Conservation (phyloP, 1,140 invertebrate species). For the Bicyclus anynana region DNA sequence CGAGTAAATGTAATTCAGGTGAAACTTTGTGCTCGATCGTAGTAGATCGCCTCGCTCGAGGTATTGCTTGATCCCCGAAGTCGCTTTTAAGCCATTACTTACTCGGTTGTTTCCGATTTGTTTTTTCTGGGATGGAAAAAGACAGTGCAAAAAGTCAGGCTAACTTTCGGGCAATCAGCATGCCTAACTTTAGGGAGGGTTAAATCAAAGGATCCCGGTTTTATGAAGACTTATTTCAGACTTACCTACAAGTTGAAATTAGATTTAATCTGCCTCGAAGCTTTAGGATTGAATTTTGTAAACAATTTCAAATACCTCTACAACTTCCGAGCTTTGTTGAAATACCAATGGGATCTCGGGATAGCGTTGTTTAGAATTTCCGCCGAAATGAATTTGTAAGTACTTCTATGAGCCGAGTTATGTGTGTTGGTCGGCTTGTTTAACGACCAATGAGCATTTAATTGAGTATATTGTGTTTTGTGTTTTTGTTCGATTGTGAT, state of each 20-base stretch:
- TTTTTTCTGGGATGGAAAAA: slow-evolving; percentile 63
- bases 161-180: slow-evolving; percentile 75
- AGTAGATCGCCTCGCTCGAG: slow-evolving; percentile 18
- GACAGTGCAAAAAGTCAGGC: slow-evolving; percentile 57
- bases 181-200: slow-evolving; percentile 68
- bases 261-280: slow-evolving; percentile 76
- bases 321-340: slow-evolving; percentile 73
- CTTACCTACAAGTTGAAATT: slow-evolving; percentile 77
- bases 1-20: background rate
- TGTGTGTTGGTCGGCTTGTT: slow-evolving; percentile 45
- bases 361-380: slow-evolving; percentile 69
- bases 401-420: slow-evolving; percentile 61
- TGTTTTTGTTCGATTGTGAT: background rate
- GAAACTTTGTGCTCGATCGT: slow-evolving; percentile 18
- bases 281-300: slow-evolving; percentile 77
- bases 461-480: slow-evolving; percentile 40
- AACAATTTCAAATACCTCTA: slow-evolving; percentile 75
- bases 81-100: slow-evolving; percentile 70
- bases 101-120: slow-evolving; percentile 68
- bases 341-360: slow-evolving; percentile 71
- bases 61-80: slow-evolving; percentile 40
- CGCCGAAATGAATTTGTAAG: slow-evolving; percentile 68
- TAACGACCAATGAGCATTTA: slow-evolving; percentile 52
- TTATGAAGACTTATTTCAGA: slow-evolving; percentile 77
- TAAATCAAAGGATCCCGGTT: slow-evolving; percentile 76